Percentiles rank a stretch among this genome's conserved stretches.
Conservation (phyloP, 53 echinoderm and acorn worm genomes). For the Echinarachnius parma region DNA sequence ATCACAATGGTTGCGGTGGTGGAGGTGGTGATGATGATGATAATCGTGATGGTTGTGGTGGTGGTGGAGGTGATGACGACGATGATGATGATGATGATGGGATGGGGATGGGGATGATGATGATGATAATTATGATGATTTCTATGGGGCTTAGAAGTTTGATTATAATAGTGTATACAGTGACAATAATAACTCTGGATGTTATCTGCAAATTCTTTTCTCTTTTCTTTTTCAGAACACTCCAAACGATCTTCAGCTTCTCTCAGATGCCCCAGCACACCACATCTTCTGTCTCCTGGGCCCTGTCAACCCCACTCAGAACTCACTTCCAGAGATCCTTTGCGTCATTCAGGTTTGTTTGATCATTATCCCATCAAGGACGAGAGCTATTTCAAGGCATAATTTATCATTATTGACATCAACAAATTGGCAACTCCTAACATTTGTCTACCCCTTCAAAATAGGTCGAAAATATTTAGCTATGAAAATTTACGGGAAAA, state of each 20-base stretch:
- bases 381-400: no score
- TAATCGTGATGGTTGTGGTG: background rate
- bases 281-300: conserved; percentile 90
- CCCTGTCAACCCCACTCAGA: conserved; percentile 92
- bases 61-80: background rate
- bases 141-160: background rate
- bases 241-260: conserved; percentile 94
- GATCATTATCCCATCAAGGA: no score
- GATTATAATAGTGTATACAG: background rate
- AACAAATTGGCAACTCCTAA: no score
- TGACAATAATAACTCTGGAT: background rate
- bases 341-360: conserved; percentile 92
- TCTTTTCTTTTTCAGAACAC: conserved; percentile 69
- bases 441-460: no score
- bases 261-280: conserved; percentile 95
- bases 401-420: no score
- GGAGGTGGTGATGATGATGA: background rate
- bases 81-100: background rate
- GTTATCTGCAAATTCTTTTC: no score
- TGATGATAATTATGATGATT: background rate
- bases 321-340: conserved; percentile 83
- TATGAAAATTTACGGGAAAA: no score
- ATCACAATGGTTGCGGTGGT: background rate
- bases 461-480: no score
- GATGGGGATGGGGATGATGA: background rate